Evolutionary conservation across 2,113 vertebrate genomes (phyloP), one percentile per base, ranked within the genome.

Genomic region (Stictonetta naevosa): DNA sequence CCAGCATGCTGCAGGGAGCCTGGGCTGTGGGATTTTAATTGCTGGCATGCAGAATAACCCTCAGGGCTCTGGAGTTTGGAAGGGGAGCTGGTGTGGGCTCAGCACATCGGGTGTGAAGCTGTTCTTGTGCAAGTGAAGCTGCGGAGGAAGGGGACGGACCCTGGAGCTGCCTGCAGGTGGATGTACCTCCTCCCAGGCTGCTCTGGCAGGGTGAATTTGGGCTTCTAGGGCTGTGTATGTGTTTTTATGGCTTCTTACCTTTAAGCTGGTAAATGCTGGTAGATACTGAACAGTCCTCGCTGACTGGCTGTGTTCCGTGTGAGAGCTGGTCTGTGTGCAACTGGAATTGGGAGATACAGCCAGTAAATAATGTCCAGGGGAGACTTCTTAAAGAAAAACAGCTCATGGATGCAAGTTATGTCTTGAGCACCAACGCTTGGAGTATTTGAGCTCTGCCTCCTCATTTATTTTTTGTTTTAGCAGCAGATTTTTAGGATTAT

Each of bases 141-240:
- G 66, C 21, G 81, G 59, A 46, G 66, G 14, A 59, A 26, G 25
- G 15, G 6, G 2, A 25, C 0, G 2, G 29, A 16, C 13, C 9
- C 6, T 3, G 1, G 34, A 71, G 80, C 11, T 62, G 3, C 55
- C 17, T 38, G 36, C 13, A 64, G 71, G 67, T 83, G 66, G 28
- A 12, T 64, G 4, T 33, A 8, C 10, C 42, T n/a, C 46, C 31
- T 88, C 50, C 44, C 16, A 5, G 40, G 40, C 63, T 1, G 0
- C n/a, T 46, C 58, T 18, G 58, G n/a, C 48, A 79, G 62, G 38
- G 13, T 21, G 42, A 34, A 29, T 36, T 28, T 10, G 22, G 36
- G 23, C 6, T 55, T 58, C 6, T 7, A 8, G 26, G 48, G 11
- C 5, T 58, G 33, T 11, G 28, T 4, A 9, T 1, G 0, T 11